Percentiles rank a stretch among this genome's conserved stretches.
Evolutionary conservation across 2,113 vertebrate species (phyloP).

Genomic region (Pelmatolapia mariae): DNA sequence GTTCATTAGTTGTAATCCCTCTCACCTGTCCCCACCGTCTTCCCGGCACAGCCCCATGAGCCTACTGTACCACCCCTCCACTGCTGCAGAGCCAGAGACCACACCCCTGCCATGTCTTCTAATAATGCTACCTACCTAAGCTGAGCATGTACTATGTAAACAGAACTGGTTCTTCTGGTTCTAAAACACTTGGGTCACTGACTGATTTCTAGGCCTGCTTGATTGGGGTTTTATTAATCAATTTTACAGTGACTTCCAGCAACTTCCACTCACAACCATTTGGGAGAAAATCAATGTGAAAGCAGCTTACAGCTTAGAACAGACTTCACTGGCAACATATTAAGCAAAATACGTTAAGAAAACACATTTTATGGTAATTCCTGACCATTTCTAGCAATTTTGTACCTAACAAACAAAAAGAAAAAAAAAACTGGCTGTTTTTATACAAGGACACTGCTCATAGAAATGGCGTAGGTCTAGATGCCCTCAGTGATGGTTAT

Average conservation of each 20-base stretch:
- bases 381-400: neutral
- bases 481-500: constrained; percentile 51
- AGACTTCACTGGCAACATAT: neutral
- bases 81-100: neutral
- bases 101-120: neutral
- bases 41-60: neutral
- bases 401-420: neutral
- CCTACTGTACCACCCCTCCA: neutral
- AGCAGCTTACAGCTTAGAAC: neutral
- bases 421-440: neutral
- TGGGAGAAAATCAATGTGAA: neutral
- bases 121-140: neutral
- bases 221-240: neutral
- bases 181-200: neutral
- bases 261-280: neutral
- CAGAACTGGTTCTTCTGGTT: neutral
- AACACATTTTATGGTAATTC: constrained; percentile 4
- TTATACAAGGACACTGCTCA: constrained; percentile 5
- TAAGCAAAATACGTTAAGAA: neutral
- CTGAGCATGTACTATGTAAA: neutral
- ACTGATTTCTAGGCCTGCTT: neutral
- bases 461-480: neutral
- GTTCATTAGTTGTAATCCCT: neutral
- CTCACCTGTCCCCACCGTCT: neutral
- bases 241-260: neutral